Conservation (phyloP, 1,140 invertebrate species). For the Microplitis mediator region DNA sequence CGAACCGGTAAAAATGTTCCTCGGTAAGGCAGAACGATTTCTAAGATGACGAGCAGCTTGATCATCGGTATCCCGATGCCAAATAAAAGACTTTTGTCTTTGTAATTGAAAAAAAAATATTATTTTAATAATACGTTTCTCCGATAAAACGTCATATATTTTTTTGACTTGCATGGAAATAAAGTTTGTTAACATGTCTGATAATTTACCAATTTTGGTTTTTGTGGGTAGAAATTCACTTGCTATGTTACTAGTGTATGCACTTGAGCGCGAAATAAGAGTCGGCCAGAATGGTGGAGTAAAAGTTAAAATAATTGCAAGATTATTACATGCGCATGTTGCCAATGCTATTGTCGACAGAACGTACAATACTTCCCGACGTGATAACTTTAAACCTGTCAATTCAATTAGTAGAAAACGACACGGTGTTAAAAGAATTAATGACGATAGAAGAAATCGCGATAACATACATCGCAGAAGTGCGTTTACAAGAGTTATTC, state of each 20-base stretch:
- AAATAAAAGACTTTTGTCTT: slow-evolving; percentile 9
- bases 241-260: slow-evolving; percentile 20
- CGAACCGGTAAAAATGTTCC: slow-evolving; percentile 21
- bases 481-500: not conserved
- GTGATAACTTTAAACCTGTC: not conserved
- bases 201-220: not conserved
- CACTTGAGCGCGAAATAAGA: slow-evolving; percentile 47
- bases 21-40: slow-evolving; percentile 45
- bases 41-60: slow-evolving; percentile 57
- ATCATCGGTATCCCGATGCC: slow-evolving; percentile 50
- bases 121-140: no score
- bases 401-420: not conserved
- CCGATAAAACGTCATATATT: not conserved
- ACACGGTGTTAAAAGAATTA: not conserved
- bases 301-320: slow-evolving; percentile 42
- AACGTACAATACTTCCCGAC: not conserved
- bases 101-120: no score
- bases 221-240: not conserved
- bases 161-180: not conserved
- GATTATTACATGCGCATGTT: slow-evolving; percentile 42
- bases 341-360: not conserved
- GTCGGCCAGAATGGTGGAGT: slow-evolving; percentile 35
- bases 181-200: not conserved
- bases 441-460: not conserved
- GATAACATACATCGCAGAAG: not conserved